phyloP scores from a whole-genome alignment of 2,797 vertebrate species.

The Xenentodon cancila region DNA sequence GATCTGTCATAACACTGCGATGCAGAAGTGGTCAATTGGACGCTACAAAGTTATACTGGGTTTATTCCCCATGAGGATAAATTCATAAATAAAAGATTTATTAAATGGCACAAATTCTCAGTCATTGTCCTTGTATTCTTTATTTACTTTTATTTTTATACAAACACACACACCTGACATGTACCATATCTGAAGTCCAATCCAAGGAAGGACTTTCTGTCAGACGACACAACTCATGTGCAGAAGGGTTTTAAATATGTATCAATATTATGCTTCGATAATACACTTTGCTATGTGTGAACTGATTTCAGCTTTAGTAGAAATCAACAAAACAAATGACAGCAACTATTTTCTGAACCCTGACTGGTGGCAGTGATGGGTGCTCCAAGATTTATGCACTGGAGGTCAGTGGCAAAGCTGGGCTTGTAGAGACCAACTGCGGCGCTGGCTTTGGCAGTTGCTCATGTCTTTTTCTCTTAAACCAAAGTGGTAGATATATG shows the following conservation, averaged over 20 bases:
- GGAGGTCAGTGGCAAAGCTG: too few relatives aligned
- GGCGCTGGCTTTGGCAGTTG: too few relatives aligned
- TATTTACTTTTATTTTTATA: conserved; percentile 48
- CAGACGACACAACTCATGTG: not conserved
- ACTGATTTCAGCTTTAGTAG: too few relatives aligned
- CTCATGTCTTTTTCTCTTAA: too few relatives aligned
- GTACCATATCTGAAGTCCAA: conserved; percentile 5
- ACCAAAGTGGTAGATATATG: conserved; percentile 3
- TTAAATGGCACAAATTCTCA: conserved; percentile 37
- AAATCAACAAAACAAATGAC: not conserved
- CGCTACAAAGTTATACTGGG: conserved; percentile 6
- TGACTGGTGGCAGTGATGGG: not conserved
- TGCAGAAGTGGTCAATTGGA: conserved; percentile 31
- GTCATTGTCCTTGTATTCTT: conserved; percentile 38
- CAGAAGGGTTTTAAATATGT: not conserved
- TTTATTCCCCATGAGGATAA: conserved; percentile 1
- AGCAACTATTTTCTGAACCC: conserved; percentile 1
- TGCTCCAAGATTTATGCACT: not conserved
- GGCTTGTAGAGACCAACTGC: too few relatives aligned
- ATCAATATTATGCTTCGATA: not conserved
- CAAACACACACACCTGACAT: conserved; percentile 31
- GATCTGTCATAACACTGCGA: conserved; percentile 23
- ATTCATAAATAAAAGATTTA: conserved; percentile 30
- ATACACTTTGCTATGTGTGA: not conserved
- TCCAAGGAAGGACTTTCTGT: not conserved